Evolutionary conservation across 2,797 vertebrate species (phyloP), one percentile per base, ranked within the genome.

Genomic region (Sylvilagus floridanus): DNA sequence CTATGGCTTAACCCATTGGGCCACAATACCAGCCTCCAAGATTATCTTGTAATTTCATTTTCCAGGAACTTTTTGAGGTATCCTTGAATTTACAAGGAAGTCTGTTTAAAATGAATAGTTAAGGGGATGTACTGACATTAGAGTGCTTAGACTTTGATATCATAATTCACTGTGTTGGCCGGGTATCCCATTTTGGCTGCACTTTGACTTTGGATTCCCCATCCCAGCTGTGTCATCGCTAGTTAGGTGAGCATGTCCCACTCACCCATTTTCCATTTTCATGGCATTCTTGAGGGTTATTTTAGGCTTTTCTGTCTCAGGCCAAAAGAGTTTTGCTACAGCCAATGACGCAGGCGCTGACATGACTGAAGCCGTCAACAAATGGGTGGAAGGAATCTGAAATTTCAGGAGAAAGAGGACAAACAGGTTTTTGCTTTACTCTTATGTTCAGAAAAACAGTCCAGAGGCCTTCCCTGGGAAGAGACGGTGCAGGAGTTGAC

Each of bases 281-380:
- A 99, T 92, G 72, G 95, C 96, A 47, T 50, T 91, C 76, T 77
- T 97, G 57, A 96, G 82, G 75, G 96, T 98, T 88, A 98, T 11
- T 89, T 90, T 95, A 42, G 98, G 88, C 19, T 91, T 97, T 96
- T 99, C 98, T 0, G 98, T 99, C 97, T 99, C 99, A 84, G 99
- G 99, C 99, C 99, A 99, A 95, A 99, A 99, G 17, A 97, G 97
- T 97, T 99, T 99, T 82, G 99, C 98, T 0, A 98, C 95, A 86
- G 98, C 99, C 95, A 99, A 94, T 0, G 99, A 98, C 10, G 99
- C 99, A 2, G 99, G 99, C 26, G 99, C 98, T 1, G 99, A 99
- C 99, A 99, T 99, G 63, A 99, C 95, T 0, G 99, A 99, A 37
- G 99, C 99, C 0, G 99, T 98, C 94, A 99, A 90, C 96, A 99